These are phyloP conservation scores for Agonum fuliginosum DNA, from an alignment of 2,888 invertebrate species.

Conservation along the genomic window DNA sequence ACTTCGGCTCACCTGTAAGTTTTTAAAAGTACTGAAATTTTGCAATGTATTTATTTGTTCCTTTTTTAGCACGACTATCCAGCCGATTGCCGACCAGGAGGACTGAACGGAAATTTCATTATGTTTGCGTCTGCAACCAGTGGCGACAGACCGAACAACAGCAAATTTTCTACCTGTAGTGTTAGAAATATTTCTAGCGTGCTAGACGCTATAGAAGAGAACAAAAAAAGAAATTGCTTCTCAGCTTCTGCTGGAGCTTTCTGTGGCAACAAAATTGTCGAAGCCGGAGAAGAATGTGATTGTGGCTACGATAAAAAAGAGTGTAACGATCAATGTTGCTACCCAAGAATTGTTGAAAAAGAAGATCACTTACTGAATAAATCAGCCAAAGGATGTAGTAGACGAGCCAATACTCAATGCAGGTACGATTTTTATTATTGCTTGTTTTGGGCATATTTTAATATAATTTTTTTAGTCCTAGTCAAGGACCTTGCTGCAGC, in stretches of 20 bases:
- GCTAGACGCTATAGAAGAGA: constrained; percentile 92
- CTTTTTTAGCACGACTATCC: constrained; percentile 92
- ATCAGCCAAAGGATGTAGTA: constrained; percentile 86
- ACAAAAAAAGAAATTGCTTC: constrained; percentile 95
- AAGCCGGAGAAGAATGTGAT: constrained; percentile 98
- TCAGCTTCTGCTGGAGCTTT: constrained; percentile 94
- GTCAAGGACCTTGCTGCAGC: constrained; percentile 97
- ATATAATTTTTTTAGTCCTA: constrained; percentile 81
- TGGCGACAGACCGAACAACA: constrained; percentile 98
- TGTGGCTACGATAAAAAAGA: constrained; percentile 95
- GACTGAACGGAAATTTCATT: constrained; percentile 96
- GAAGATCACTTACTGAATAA: constrained; percentile 81
- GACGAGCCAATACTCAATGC: constrained; percentile 86
- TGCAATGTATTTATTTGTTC: neutral
- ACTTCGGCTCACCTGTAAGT: constrained; percentile 97
- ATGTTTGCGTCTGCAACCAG: constrained; percentile 99
- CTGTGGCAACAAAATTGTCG: constrained; percentile 99
- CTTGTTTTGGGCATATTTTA: constrained; percentile 2
- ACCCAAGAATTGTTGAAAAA: constrained; percentile 86
- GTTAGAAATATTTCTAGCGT: constrained; percentile 96
- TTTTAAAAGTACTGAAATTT: neutral
- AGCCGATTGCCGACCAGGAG: constrained; percentile 92
- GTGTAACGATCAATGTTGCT: constrained; percentile 95
- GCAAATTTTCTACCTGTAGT: constrained; percentile 96
- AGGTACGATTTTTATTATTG: constrained; percentile 74